A percentile compares a stretch with the other conserved stretches of the same genome.
phyloP scores from a whole-genome alignment of 2,113 vertebrate genomes.

The Athene noctua region DNA sequence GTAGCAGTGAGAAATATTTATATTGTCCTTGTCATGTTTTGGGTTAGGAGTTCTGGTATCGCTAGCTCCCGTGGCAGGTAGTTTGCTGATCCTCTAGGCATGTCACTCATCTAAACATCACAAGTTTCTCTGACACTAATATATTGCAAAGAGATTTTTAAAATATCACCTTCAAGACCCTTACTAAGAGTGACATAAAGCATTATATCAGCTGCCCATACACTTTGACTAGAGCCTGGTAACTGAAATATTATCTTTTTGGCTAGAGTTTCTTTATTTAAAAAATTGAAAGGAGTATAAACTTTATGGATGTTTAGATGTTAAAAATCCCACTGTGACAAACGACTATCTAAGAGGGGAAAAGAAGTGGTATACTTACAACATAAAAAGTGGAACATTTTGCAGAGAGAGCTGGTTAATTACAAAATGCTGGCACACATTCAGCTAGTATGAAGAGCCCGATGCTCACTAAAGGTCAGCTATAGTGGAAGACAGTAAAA shows the following conservation, averaged over 20 bases:
- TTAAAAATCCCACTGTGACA: background rate
- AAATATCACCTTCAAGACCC: background rate
- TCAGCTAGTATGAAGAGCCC: rapidly evolving
- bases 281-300: background rate
- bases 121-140: background rate
- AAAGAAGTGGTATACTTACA: background rate
- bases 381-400: background rate
- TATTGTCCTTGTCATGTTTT: background rate
- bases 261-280: background rate
- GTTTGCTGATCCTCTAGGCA: background rate
- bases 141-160: background rate
- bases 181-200: background rate
- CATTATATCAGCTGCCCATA: background rate
- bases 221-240: background rate
- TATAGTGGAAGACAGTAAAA: background rate
- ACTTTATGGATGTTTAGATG: background rate
- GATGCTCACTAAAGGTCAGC: background rate
- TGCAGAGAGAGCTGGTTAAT: background rate
- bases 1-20: background rate
- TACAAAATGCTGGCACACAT: background rate
- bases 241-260: background rate
- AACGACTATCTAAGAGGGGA: background rate
- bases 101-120: background rate
- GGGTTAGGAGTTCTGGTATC: background rate
- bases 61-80: background rate